Evolutionary conservation across 2,113 vertebrate species (phyloP), one percentile per base, ranked within the genome.

Genomic region (Copsychus sechellarum): DNA sequence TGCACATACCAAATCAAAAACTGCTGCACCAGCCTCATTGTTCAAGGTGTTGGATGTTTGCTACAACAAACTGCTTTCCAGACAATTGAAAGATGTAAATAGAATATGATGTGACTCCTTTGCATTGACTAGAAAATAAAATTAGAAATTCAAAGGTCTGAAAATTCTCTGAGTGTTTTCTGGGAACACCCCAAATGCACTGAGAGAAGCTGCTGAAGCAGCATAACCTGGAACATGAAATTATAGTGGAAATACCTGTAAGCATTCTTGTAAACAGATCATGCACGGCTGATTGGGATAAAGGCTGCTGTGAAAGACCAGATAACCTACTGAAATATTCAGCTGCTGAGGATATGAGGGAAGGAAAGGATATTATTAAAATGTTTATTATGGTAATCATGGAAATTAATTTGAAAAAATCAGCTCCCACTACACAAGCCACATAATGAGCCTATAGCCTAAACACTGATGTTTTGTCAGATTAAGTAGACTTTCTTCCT

Each of bases 391-490:
- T 87, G 81, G 84, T 93, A 92, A 96, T 90, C 70, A 91, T 6
- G 85, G 57, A 93, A 96, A 96, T 96, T 93, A 90, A 94, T 90
- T 94, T 90, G 60, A 94, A 96, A 95, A 87, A 86, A 78, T 60
- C 85, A 67, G 74, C 88, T 90, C 38, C 42, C 33, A 73, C 86
- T 94, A 77, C n/a, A 77, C 50, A 96, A 82, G 54, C 50, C 64
- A 93, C 67, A 69, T 87, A 93, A 97, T 73, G 47, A 95, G 84
- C 78, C 96, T 95, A 95, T 3, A 85, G 71, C 26, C 29, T 80
- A 33, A 92, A 95, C 79, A 83, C 42, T 76, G 92, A 96, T 93
- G 76, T 47, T 86, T 65, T 76, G 67, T 71, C 93, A 95, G 93
- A 95, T 93, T 93, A 83, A 83, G 76, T 7, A 77, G 48, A 66